phyloP scores from a whole-genome alignment of 2,113 vertebrate species.

The Cynopterus brachyotis region DNA sequence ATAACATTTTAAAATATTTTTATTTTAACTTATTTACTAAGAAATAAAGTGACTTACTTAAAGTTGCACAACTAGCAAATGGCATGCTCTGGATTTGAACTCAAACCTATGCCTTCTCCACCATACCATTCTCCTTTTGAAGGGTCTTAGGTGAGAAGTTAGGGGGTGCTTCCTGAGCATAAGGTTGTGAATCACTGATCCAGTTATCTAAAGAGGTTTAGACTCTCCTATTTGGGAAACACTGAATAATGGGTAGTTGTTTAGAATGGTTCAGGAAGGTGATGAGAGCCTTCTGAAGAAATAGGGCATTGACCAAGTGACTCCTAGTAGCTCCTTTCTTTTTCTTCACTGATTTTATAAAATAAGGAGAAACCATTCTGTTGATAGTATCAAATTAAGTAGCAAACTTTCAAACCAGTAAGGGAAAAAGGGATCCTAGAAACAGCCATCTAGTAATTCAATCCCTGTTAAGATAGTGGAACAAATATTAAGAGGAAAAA shows the following conservation, averaged over 20 bases:
- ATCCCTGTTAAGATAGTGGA: slow-evolving; percentile 76
- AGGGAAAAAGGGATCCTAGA: slow-evolving; percentile 40
- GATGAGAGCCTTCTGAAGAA: neutral
- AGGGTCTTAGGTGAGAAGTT: neutral
- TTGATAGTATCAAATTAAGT: slow-evolving; percentile 58
- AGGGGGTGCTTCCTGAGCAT: neutral
- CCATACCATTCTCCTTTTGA: neutral
- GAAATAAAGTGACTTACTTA: neutral
- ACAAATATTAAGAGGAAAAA: slow-evolving; percentile 78
- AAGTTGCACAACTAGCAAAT: neutral
- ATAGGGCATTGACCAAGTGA: neutral
- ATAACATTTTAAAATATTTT: neutral
- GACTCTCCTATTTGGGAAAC: neutral
- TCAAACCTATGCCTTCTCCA: neutral
- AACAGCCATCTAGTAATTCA: slow-evolving; percentile 69
- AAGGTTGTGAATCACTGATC: neutral
- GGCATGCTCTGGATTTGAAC: neutral
- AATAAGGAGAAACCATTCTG: slow-evolving; percentile 6
- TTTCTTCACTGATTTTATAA: neutral
- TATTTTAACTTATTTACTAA: neutral
- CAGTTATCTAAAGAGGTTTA: neutral
- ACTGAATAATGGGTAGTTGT: neutral
- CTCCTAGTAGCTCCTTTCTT: neutral
- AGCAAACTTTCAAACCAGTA: slow-evolving; percentile 62
- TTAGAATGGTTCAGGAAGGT: neutral